Evolutionary conservation across 2,113 vertebrate genomes (phyloP).

Genomic region (Nettapus auritus): DNA sequence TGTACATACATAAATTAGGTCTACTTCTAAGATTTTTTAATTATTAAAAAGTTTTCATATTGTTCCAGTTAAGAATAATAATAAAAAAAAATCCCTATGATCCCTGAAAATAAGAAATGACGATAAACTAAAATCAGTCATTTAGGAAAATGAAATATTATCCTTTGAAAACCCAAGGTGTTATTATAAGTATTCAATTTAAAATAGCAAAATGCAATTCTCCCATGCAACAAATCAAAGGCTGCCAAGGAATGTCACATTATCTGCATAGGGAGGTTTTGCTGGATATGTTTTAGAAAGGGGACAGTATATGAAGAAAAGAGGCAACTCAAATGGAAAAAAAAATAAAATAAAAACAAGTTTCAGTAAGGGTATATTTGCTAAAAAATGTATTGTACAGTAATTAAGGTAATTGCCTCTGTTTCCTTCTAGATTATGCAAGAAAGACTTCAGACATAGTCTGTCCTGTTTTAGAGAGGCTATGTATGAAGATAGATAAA

Average conservation of each 20-base stretch:
- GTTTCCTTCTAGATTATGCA: not conserved
- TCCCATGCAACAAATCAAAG: not conserved
- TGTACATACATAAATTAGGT: not conserved
- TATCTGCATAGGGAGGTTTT: not conserved
- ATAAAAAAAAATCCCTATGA: too few species aligned
- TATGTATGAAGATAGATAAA: not conserved
- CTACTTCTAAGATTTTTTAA: too few species aligned
- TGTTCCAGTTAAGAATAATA: not conserved
- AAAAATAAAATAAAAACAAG: too few species aligned
- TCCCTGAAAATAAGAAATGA: too few species aligned
- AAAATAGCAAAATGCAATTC: not conserved
- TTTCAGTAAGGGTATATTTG: too few species aligned
- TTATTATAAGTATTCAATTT: not conserved
- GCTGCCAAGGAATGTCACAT: not conserved
- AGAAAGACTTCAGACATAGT: not conserved
- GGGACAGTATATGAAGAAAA: not conserved
- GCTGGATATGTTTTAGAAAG: not conserved
- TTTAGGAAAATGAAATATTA: too few species aligned
- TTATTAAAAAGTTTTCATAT: not conserved
- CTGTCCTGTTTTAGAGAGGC: too few species aligned
- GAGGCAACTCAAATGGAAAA: not conserved
- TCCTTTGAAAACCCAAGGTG: too few species aligned
- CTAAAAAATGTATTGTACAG: not conserved
- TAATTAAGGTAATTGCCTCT: not conserved
- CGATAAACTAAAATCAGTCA: too few species aligned